Evolutionary conservation across 2,113 vertebrate species (phyloP).

Genomic region (Micromys minutus): DNA sequence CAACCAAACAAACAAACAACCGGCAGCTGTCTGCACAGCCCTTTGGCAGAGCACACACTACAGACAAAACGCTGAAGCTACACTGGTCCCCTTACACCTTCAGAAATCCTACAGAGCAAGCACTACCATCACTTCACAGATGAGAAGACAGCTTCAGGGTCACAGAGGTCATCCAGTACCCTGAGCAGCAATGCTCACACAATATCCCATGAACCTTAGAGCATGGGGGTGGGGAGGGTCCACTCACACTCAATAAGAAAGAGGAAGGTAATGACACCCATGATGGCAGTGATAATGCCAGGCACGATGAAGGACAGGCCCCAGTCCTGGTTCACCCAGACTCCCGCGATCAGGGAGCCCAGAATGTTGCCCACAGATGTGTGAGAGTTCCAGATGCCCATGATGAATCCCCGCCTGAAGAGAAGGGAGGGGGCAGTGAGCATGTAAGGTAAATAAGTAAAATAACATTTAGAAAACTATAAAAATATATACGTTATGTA

Average conservation of each 20-base stretch:
- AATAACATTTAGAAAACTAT: neutral
- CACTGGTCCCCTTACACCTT: neutral
- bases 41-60: neutral
- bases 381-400: constrained; percentile 99
- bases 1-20: too few species aligned
- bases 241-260: constrained; percentile 97
- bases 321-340: constrained; percentile 92
- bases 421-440: neutral
- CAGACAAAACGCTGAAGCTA: neutral
- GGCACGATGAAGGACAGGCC: constrained; percentile 96
- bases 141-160: neutral
- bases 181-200: too few species aligned
- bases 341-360: constrained; percentile 95
- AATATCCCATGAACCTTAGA: neutral
- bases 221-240: neutral
- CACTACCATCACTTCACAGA: neutral
- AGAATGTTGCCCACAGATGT: constrained; percentile 98
- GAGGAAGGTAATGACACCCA: constrained; percentile 94
- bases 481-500: neutral
- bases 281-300: constrained; percentile 88
- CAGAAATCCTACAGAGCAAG: neutral
- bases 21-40: neutral
- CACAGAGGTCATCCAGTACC: neutral
- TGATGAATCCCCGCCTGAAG: constrained; percentile 94
- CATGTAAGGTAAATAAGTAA: too few species aligned